These are phyloP conservation scores for Stenodema calcarata DNA, from an alignment of 2,888 invertebrate genomes.

Conservation along the genomic window DNA sequence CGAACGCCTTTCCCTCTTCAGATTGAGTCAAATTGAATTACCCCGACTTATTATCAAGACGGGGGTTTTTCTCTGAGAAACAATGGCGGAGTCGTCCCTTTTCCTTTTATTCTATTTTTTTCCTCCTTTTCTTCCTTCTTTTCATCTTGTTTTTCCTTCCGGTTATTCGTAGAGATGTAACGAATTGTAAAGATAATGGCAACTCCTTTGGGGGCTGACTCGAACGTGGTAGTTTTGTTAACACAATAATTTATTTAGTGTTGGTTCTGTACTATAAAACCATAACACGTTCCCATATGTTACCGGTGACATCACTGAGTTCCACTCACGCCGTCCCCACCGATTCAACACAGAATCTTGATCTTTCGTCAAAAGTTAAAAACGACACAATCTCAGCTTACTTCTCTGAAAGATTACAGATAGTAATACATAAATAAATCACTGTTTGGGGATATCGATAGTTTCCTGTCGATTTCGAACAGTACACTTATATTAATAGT, in stretches of 20 bases:
- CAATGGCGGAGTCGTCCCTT: conserved; percentile 8
- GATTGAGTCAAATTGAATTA: conserved; percentile 46
- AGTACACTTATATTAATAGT: no score
- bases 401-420: no score
- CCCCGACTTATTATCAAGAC: conserved; percentile 41
- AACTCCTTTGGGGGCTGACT: neutral
- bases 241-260: conserved; percentile 2
- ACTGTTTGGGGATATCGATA: no score
- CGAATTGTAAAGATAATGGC: conserved; percentile 18
- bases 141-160: neutral
- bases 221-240: neutral
- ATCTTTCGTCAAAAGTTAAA: no score
- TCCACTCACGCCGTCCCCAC: neutral
- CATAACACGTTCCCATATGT: neutral
- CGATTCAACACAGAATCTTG: neutral
- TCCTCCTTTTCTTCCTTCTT: neutral
- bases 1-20: conserved; percentile 4
- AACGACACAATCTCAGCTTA: no score
- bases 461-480: no score
- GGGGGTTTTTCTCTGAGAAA: conserved; percentile 23
- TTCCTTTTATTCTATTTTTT: neutral
- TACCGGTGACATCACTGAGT: neutral
- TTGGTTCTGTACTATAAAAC: neutral
- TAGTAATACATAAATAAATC: no score
- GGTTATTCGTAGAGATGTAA: conserved; percentile 6